Evolutionary conservation across 2,113 vertebrate species (phyloP).

Genomic region (Verasper variegatus): DNA sequence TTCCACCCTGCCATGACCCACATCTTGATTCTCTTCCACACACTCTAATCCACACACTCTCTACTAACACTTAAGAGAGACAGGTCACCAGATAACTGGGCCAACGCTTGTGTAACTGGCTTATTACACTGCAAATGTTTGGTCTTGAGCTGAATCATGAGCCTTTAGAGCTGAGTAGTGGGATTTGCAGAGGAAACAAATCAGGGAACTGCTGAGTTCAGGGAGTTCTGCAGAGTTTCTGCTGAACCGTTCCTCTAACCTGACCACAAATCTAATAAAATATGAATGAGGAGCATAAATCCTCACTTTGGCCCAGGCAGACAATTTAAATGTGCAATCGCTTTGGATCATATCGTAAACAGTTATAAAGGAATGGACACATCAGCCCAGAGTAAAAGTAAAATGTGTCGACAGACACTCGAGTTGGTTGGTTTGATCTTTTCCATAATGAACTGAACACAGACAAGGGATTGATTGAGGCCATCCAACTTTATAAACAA

Average conservation of each 20-base stretch:
- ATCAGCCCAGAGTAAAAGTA: background rate
- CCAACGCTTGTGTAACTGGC: slow-evolving; percentile 63
- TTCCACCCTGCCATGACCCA: slow-evolving; percentile 63
- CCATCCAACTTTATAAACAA: background rate
- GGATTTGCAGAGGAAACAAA: background rate
- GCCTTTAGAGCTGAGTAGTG: background rate
- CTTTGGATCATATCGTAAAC: background rate
- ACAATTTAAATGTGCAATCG: background rate
- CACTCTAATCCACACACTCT: slow-evolving; percentile 32
- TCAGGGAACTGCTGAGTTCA: background rate
- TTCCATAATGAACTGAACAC: background rate
- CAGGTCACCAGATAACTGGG: slow-evolving; percentile 58
- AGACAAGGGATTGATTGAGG: background rate
- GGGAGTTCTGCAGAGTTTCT: background rate
- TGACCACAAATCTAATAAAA: background rate
- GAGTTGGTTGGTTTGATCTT: background rate
- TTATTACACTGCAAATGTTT: slow-evolving; percentile 52
- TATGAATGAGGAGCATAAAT: slow-evolving; percentile 2
- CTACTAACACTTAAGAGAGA: slow-evolving; percentile 26
- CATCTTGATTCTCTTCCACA: slow-evolving; percentile 41
- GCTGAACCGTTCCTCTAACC: background rate
- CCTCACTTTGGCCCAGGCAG: background rate
- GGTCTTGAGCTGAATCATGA: slow-evolving; percentile 20
- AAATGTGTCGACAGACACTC: background rate
- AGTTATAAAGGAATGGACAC: background rate